Conservation (phyloP, 2,797 vertebrate genomes). For the Ataeniobius toweri region DNA sequence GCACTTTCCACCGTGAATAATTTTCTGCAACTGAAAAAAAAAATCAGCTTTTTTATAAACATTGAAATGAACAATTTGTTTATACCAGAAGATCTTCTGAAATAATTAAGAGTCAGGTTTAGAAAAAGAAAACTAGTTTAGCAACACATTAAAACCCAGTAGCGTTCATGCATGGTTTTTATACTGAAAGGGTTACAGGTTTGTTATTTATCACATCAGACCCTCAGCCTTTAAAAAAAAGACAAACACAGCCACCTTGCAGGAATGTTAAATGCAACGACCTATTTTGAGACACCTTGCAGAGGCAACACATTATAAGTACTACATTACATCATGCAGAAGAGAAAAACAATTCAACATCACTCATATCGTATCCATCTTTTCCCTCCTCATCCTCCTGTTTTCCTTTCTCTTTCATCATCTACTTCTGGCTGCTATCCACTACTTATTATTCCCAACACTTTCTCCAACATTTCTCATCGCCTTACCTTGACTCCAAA, state of each 20-base stretch:
- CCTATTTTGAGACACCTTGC: conserved; percentile 34
- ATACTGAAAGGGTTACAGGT: conserved; percentile 19
- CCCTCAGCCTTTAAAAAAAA: conserved; percentile 11
- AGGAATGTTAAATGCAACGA: conserved; percentile 17
- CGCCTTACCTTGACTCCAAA: conserved; percentile 45
- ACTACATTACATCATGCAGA: conserved; percentile 67
- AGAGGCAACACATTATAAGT: conserved; percentile 53
- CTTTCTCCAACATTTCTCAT: conserved; percentile 37
- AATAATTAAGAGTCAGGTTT: not conserved
- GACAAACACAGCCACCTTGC: conserved; percentile 20
- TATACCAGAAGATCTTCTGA: conserved; percentile 25
- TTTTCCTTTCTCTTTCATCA: conserved; percentile 59
- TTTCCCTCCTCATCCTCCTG: conserved; percentile 2
- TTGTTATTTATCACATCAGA: conserved; percentile 3
- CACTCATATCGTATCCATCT: conserved; percentile 17
- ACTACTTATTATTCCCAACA: conserved; percentile 51
- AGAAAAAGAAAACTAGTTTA: not conserved
- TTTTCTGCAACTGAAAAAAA: conserved; percentile 35
- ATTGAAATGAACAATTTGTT: conserved; percentile 25
- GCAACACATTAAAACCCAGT: not conserved
- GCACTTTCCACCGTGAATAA: conserved; percentile 65
- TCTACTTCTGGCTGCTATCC: conserved; percentile 30
- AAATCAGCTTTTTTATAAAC: not conserved
- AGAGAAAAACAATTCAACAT: conserved; percentile 46
- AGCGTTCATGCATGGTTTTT: conserved; percentile 48